These are phyloP conservation scores for Cydia amplana DNA, from an alignment of 1,140 invertebrate species.

Conservation along the genomic window DNA sequence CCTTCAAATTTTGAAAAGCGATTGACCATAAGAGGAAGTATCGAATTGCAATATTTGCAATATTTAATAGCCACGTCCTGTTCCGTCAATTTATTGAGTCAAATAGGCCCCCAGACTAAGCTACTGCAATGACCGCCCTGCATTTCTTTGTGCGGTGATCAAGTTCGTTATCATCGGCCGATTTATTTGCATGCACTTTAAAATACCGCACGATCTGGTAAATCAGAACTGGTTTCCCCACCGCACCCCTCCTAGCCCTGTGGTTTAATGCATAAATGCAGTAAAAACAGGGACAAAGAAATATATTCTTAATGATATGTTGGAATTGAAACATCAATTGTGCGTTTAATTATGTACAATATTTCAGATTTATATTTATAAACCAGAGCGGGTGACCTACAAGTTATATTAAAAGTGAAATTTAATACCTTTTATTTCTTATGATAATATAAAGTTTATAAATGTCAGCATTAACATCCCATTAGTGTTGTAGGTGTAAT, in stretches of 20 bases:
- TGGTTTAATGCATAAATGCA: constrained; percentile 38
- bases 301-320: background rate
- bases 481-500: too few relatives aligned
- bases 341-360: background rate
- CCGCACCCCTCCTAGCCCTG: constrained; percentile 50
- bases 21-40: too few relatives aligned
- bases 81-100: background rate
- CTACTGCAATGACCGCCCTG: background rate
- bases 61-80: background rate
- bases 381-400: background rate
- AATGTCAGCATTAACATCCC: background rate
- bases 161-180: constrained; percentile 63
- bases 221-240: constrained; percentile 70
- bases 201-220: constrained; percentile 72
- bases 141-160: constrained; percentile 54
- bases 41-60: too few relatives aligned
- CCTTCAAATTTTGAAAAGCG: too few relatives aligned
- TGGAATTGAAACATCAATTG: background rate
- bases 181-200: constrained; percentile 70
- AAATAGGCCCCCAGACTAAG: background rate
- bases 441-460: too few relatives aligned
- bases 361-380: background rate
- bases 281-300: constrained; percentile 57
- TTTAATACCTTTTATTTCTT: background rate
- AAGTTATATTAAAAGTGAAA: background rate